Evolutionary conservation across 2,888 invertebrate species (phyloP), one percentile per base, ranked within the genome.

Genomic region (Tanytarsus gracilentus): DNA sequence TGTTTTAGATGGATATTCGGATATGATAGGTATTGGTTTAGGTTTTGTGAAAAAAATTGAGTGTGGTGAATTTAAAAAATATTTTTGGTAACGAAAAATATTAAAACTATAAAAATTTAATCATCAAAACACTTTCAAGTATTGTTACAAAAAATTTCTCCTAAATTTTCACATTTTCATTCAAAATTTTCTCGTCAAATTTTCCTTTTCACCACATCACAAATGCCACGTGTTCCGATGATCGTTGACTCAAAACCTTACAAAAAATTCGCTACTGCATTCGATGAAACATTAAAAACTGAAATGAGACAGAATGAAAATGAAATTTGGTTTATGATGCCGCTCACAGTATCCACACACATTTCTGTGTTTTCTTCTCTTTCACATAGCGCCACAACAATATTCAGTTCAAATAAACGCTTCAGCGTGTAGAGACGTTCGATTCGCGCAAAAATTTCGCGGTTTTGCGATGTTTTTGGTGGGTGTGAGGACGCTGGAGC

Each of bases 341-440:
- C 21, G 21, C 27, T 49, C 27, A n/a, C 26, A 11, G 26, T 25
- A 16, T 49, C 27, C 26, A 26, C 21, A 18, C 49, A 14, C 21
- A 25, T 44, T 44, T 25, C 21, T n/a, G 8, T 27, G 26, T 49
- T 49, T 49, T 49, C 23, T 44, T 44, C 21, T 7, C n/a, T n/a
- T n/a, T 44, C 44, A 44, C 23, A 44, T 7, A 49, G 16, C 49
- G 25, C 21, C n/a, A n/a, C n/a, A n/a, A 18, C 14, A 27, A 49
- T 49, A 26, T 27, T 49, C 49, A 49, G 49, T 49, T 49, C 14
- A 8, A 49, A 11, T 26, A 49, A 26, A 49, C 14, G 25, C 49
- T 25, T 49, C 49, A 49, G 25, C 27, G 49, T 49, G 49, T 9
- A 49, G 49, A 49, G 49, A 49, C 49, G 49, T 49, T 49, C n/a